Evolutionary conservation across 2,888 invertebrate species (phyloP).

Genomic region (Lymantria monacha): DNA sequence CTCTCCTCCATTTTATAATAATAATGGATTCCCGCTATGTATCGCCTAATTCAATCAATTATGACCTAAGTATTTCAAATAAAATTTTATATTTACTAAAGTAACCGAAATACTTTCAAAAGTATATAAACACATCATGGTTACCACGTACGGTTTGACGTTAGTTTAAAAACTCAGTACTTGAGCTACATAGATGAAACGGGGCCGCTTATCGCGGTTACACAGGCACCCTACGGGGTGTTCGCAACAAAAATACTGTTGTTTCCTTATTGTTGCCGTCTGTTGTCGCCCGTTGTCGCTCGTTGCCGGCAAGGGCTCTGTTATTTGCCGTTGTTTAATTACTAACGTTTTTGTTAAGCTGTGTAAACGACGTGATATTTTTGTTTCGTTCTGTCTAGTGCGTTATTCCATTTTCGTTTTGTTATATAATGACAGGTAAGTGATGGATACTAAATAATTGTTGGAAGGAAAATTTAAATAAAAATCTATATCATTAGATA

Average conservation of each 20-base stretch:
- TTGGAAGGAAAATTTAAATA: too few relatives aligned
- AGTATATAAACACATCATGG: neutral
- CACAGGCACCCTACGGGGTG: conserved; percentile 59
- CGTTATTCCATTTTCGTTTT: conserved; percentile 12
- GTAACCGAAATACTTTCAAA: neutral
- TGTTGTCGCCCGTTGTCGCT: conserved; percentile 39
- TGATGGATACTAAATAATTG: neutral
- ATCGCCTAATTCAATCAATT: too few relatives aligned
- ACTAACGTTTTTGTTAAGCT: conserved; percentile 58
- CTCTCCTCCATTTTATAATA: too few relatives aligned
- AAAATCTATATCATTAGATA: too few relatives aligned
- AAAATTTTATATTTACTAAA: too few relatives aligned
- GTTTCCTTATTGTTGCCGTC: conserved; percentile 56
- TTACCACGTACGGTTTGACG: conserved; percentile 19
- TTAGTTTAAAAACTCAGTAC: conserved; percentile 31
- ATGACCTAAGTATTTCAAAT: too few relatives aligned
- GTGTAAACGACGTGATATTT: conserved; percentile 41
- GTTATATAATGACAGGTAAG: neutral
- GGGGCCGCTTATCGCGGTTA: conserved; percentile 60
- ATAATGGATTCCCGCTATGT: too few relatives aligned
- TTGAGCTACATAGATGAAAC: conserved; percentile 27
- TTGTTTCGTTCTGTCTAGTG: conserved; percentile 33
- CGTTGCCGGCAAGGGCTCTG: conserved; percentile 52
- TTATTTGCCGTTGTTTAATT: conserved; percentile 68
- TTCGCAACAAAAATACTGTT: conserved; percentile 72